Conservation (phyloP, 53 echinoderm and acorn worm species). For the Apostichopus leukothele region DNA sequence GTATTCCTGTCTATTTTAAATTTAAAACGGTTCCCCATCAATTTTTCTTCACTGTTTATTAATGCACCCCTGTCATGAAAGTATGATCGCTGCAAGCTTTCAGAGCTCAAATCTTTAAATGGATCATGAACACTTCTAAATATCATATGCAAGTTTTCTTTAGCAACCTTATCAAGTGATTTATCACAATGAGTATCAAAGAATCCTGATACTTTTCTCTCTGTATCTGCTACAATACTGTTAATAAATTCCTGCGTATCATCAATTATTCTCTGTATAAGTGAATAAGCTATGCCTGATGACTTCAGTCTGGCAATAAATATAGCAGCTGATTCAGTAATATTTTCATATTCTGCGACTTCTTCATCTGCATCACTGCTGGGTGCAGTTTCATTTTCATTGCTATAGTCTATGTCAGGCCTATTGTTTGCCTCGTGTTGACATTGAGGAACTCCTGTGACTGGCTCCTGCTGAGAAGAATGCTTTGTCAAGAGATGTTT, state of each 20-base stretch:
- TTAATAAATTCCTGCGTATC: constrained; percentile 37
- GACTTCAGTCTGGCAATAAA: constrained; percentile 9
- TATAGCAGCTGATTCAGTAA: neutral
- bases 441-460: neutral
- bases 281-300: constrained; percentile 26
- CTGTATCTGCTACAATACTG: neutral
- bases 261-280: constrained; percentile 36
- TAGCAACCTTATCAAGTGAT: neutral
- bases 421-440: neutral
- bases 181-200: neutral
- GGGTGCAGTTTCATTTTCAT: neutral
- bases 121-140: neutral
- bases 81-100: constrained; percentile 18
- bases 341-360: neutral
- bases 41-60: constrained; percentile 5
- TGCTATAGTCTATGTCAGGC: neutral
- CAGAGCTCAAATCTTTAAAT: neutral
- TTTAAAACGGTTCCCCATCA: constrained; percentile 36
- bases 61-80: constrained; percentile 48
- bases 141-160: neutral
- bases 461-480: neutral
- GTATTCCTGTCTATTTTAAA: constrained; percentile 44
- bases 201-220: neutral
- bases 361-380: constrained; percentile 1
- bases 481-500: neutral